A percentile compares a stretch with the other conserved stretches of the same genome.
These are phyloP conservation scores for Urocitellus parryii DNA, from an alignment of 2,113 vertebrate genomes.

Conservation along the genomic window DNA sequence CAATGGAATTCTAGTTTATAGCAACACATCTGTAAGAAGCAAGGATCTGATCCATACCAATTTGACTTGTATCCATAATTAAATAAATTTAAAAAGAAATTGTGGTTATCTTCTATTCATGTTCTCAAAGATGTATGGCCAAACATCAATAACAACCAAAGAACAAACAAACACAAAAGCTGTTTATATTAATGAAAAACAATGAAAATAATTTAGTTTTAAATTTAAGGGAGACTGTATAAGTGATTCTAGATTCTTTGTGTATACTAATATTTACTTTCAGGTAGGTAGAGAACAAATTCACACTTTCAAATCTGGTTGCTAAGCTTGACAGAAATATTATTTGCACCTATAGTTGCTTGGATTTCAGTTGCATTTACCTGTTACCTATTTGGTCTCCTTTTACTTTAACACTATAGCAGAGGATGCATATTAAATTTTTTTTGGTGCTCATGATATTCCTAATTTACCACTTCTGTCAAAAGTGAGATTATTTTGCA, in stretches of 20 bases:
- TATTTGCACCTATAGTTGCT: not conserved
- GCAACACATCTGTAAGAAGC: not conserved
- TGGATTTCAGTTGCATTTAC: not conserved
- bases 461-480: not conserved
- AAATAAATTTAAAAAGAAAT: not conserved
- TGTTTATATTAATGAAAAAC: not conserved
- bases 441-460: not conserved
- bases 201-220: not conserved
- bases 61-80: not conserved
- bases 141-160: not conserved
- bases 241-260: not conserved
- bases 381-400: not conserved
- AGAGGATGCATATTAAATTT: not conserved
- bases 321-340: not conserved
- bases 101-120: not conserved
- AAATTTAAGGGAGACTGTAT: not conserved
- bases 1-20: not conserved
- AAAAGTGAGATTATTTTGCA: not conserved
- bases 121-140: not conserved
- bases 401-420: not conserved
- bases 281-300: not conserved
- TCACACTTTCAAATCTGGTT: not conserved
- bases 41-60: not conserved
- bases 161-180: not conserved
- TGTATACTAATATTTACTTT: not conserved